A percentile compares a stretch with the other conserved stretches of the same genome.
Conservation (phyloP, 2,888 invertebrate genomes). For the Zootermopsis nevadensis region DNA sequence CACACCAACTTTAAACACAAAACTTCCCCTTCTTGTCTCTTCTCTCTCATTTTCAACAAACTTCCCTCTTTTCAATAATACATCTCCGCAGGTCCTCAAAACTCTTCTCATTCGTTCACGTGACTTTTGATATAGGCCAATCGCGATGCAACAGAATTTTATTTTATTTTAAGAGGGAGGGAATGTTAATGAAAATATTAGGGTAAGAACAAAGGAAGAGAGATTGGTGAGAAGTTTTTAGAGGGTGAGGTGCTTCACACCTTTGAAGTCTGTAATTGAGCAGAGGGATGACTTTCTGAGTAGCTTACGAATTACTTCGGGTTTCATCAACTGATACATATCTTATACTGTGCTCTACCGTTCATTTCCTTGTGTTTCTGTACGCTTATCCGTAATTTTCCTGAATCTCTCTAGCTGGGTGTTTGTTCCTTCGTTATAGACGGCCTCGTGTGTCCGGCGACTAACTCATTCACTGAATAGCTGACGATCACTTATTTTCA, state of each 20-base stretch:
- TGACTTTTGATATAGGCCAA: slow-evolving; percentile 45
- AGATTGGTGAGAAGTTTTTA: neutral
- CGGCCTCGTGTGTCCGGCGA: neutral
- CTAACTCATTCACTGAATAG: neutral
- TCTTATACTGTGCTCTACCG: neutral
- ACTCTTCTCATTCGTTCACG: slow-evolving; percentile 45
- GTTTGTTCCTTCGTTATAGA: neutral
- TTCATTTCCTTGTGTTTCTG: neutral
- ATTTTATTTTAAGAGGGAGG: neutral
- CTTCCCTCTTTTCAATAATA: slow-evolving; percentile 39
- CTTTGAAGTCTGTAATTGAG: neutral
- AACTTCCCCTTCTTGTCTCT: slow-evolving; percentile 39
- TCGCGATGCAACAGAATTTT: neutral
- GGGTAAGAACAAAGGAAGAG: slow-evolving; percentile 18
- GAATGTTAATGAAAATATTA: neutral
- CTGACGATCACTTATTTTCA: neutral
- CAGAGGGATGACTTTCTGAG: neutral
- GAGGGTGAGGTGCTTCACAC: neutral
- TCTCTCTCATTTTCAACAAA: slow-evolving; percentile 26
- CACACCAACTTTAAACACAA: slow-evolving; percentile 47
- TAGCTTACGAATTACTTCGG: neutral
- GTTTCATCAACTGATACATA: neutral
- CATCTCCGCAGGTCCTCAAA: neutral
- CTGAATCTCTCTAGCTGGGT: neutral
- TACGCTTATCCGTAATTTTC: neutral